Evolutionary conservation across 2,113 vertebrate genomes (phyloP).

Genomic region (Capreolus pygargus): DNA sequence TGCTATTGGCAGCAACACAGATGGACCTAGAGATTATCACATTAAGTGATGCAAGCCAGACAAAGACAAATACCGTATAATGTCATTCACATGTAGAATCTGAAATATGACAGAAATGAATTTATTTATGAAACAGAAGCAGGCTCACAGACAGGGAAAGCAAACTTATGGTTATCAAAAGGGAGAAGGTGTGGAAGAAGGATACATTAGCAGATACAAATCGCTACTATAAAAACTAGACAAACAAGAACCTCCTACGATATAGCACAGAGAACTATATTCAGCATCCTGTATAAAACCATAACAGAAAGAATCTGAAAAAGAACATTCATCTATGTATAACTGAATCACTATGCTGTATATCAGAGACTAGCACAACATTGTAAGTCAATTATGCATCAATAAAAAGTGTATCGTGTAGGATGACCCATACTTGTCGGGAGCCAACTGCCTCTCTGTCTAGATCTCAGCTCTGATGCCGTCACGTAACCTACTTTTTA

Average conservation of each 20-base stretch:
- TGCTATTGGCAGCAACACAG: background rate
- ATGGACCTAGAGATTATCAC: background rate
- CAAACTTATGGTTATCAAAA: background rate
- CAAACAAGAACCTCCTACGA: rapidly evolving
- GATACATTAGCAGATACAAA: background rate
- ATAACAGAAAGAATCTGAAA: background rate
- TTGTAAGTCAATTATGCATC: background rate
- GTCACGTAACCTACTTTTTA: background rate
- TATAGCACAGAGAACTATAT: background rate
- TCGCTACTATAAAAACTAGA: background rate
- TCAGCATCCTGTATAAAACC: background rate
- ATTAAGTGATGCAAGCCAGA: background rate
- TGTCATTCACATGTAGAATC: background rate
- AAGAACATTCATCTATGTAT: background rate
- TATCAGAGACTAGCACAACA: background rate
- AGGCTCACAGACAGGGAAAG: background rate
- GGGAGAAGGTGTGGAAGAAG: background rate
- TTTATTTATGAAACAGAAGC: background rate
- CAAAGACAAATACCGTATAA: background rate
- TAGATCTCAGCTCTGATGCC: background rate
- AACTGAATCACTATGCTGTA: background rate
- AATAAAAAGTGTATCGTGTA: background rate
- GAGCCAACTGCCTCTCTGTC: background rate
- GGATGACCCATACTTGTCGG: background rate
- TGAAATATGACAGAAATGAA: background rate